Conservation (phyloP, 2,797 vertebrate species). For the Poeciliopsis gracilis region DNA sequence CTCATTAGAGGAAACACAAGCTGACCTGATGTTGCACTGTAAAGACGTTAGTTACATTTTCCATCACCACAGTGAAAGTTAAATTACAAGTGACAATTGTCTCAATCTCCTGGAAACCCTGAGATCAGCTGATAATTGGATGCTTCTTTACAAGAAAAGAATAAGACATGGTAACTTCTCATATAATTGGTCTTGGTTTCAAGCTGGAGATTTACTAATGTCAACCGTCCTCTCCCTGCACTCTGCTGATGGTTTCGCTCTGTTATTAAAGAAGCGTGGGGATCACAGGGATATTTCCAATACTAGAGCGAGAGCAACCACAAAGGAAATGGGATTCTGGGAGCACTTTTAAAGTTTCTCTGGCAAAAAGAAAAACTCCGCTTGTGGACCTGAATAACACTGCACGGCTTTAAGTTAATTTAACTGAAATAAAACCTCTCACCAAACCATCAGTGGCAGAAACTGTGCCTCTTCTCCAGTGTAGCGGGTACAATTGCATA, state of each 20-base stretch:
- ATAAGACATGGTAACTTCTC: conserved; percentile 66
- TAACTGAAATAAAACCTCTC: conserved; percentile 27
- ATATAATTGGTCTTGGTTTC: conserved; percentile 67
- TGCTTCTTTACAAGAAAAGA: conserved; percentile 58
- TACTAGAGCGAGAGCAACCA: conserved; percentile 33
- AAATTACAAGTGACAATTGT: conserved; percentile 76
- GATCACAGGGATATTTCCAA: conserved; percentile 43
- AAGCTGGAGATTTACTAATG: conserved; percentile 65
- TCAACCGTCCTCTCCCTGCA: conserved; percentile 31
- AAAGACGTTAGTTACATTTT: conserved; percentile 60
- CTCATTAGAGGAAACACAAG: conserved; percentile 56
- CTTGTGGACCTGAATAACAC: conserved; percentile 8
- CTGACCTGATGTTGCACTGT: conserved; percentile 33
- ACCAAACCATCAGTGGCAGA: conserved; percentile 27
- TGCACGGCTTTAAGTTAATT: not conserved
- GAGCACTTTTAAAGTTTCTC: conserved; percentile 24
- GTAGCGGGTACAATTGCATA: conserved; percentile 45
- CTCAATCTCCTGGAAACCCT: conserved; percentile 67
- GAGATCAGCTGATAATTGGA: conserved; percentile 73
- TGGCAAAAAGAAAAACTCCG: conserved; percentile 29
- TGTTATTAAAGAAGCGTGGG: conserved; percentile 28
- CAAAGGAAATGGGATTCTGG: conserved; percentile 36
- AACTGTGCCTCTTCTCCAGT: conserved; percentile 27
- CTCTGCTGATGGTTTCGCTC: conserved; percentile 54
- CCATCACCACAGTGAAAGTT: conserved; percentile 53